Evolutionary conservation across 2,888 invertebrate species (phyloP).

Genomic region (Drosophila macrospina): DNA sequence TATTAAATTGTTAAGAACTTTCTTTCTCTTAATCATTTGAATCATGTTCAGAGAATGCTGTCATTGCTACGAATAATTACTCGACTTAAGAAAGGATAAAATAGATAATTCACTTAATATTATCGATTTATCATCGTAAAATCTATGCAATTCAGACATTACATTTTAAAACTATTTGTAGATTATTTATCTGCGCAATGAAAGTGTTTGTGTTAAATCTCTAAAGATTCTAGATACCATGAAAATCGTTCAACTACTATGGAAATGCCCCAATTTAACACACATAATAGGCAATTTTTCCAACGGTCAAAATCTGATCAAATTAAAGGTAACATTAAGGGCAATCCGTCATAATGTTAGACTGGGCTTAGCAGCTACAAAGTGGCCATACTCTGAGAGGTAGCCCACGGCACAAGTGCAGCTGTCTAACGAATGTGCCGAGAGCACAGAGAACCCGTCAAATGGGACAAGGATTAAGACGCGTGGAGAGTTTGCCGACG

Average conservation of each 20-base stretch:
- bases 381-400: conserved; percentile 35
- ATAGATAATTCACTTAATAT: too few relatives aligned
- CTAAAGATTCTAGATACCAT: background rate
- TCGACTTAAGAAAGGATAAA: too few relatives aligned
- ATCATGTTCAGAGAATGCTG: too few relatives aligned
- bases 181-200: too few relatives aligned
- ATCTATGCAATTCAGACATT: too few relatives aligned
- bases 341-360: conserved; percentile 68
- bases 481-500: conserved; percentile 57
- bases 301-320: conserved; percentile 64
- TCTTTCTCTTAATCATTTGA: too few relatives aligned
- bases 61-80: too few relatives aligned
- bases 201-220: too few relatives aligned
- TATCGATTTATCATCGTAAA: too few relatives aligned
- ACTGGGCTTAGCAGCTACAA: conserved; percentile 52
- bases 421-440: conserved; percentile 49
- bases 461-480: conserved; percentile 72
- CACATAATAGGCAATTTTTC: conserved; percentile 42
- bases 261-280: conserved; percentile 2
- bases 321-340: conserved; percentile 67
- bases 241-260: background rate
- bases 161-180: too few relatives aligned
- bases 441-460: conserved; percentile 35
- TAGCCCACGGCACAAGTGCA: conserved; percentile 21
- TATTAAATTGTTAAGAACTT: too few relatives aligned